Base-by-base conservation (phyloP, 2,797 vertebrate genomes). In the Sitta carolinensis region DNA sequence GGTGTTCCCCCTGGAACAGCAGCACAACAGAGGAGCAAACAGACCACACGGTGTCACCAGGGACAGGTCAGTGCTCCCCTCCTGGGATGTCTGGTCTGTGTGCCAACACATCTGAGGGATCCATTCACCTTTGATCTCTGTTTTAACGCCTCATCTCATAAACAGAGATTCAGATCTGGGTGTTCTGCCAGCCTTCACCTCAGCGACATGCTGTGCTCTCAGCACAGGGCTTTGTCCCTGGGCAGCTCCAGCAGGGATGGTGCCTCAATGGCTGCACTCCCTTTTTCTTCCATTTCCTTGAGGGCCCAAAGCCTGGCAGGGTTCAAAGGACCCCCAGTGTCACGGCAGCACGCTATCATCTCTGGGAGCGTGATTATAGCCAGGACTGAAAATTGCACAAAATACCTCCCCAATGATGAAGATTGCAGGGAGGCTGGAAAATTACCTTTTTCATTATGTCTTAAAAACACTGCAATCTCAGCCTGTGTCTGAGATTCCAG, bases 361-460 rank as follows among this genome's bases (percentile, higher is more conserved):
- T 91, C 87, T 67, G 84, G 87, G 54, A 87, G 43, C 21, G 2
- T 88, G 67, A 94, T 94, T 89, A 89, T 6, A 91, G 94, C 84
- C 62, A 78, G 87, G 9, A 25, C 84, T 20, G 92, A 88, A 96
- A 96, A 96, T 94, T 92, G 93, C 94, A 93, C 94, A 94, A 91
- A 96, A 97, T 97, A 23, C 72, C 73, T 97, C 86, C 91, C 88
- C 78, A 20, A 54, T 84, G 92, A 94, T 64, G 91, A 82, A 95
- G 93, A 96, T 92, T 95, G 94, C 94, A 84, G 94, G 77, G 89
- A 96, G 84, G 32, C 96, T 84, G 87, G 82, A 91, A 92, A 96
- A 96, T 95, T 92, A 94, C 91, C 92, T 90, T 92, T 91, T 84
- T 89, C 93, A 90, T 95, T 94, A 93, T 45, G 40, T 48, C 92